A percentile compares a stretch with the other conserved stretches of the same genome.
Evolutionary conservation across 2,888 invertebrate genomes (phyloP).

Genomic region (Ptycholaimellus sp.): DNA sequence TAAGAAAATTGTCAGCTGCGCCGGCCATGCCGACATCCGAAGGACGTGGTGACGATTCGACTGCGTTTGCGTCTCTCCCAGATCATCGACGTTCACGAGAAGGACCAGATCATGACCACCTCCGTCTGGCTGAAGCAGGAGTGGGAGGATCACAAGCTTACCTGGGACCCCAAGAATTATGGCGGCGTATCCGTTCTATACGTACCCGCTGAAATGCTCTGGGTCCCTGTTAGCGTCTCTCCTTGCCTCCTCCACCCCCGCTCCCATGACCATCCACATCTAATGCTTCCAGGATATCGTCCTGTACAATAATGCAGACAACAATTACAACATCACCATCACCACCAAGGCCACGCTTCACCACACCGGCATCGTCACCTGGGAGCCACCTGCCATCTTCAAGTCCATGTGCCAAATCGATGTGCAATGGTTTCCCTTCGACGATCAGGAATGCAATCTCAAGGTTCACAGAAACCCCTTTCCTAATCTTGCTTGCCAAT

Average conservation of each 20-base stretch:
- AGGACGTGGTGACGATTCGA: slow-evolving; percentile 14
- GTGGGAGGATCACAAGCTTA: slow-evolving; percentile 26
- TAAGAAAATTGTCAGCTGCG: no score
- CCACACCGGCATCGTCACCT: slow-evolving; percentile 39
- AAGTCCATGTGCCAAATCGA: slow-evolving; percentile 43
- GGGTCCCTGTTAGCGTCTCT: no score
- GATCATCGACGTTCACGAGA: slow-evolving; percentile 30
- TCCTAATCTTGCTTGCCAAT: slow-evolving; percentile 44
- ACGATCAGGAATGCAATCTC: slow-evolving; percentile 19
- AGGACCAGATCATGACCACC: slow-evolving; percentile 23
- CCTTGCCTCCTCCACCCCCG: no score
- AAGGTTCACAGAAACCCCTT: no score
- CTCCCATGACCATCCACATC: no score
- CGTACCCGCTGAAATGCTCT: slow-evolving; percentile 32
- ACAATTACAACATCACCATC: slow-evolving; percentile 64
- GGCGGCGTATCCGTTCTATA: slow-evolving; percentile 29
- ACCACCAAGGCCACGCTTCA: slow-evolving; percentile 81
- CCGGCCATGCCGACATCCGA: slow-evolving; percentile 13
- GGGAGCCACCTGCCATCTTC: slow-evolving; percentile 83
- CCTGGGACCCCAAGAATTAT: slow-evolving; percentile 30
- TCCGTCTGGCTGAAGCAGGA: slow-evolving; percentile 21
- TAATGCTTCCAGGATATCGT: slow-evolving; percentile 33
- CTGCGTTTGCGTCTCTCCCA: slow-evolving; percentile 27
- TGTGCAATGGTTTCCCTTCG: slow-evolving; percentile 27
- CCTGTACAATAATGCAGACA: slow-evolving; percentile 39